phyloP scores from a whole-genome alignment of 2,113 vertebrate species.

The Ceyx melanurus region DNA sequence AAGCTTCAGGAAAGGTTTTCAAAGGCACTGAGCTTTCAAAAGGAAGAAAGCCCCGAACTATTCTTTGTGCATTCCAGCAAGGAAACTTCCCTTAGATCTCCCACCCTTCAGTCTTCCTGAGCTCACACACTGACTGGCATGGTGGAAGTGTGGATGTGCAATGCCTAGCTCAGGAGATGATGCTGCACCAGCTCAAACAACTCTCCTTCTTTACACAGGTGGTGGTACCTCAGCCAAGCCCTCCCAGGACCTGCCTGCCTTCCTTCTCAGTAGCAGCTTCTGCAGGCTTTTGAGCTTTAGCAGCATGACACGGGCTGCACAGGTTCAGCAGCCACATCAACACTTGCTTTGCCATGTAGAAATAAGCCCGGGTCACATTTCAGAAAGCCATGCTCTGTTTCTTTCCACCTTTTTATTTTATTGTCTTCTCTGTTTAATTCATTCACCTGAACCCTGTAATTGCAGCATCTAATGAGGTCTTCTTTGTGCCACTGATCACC shows the following conservation, averaged over 20 bases:
- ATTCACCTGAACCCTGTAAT: conserved; percentile 35
- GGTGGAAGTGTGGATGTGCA: conserved; percentile 75
- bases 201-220: conserved; percentile 77
- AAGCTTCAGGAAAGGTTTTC: conserved; percentile 34
- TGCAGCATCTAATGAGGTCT: conserved; percentile 67
- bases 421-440: conserved; percentile 17
- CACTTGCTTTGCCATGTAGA: conserved; percentile 68
- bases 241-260: background rate
- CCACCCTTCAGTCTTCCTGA: conserved; percentile 70
- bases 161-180: conserved; percentile 74
- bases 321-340: conserved; percentile 65
- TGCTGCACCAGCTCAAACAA: conserved; percentile 70
- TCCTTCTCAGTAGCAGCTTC: conserved; percentile 36
- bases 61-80: background rate
- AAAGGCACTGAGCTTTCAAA: background rate
- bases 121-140: conserved; percentile 74
- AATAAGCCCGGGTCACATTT: conserved; percentile 74
- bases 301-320: conserved; percentile 23
- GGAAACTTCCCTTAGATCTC: conserved; percentile 59
- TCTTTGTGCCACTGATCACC: conserved; percentile 67
- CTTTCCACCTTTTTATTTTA: background rate
- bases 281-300: conserved; percentile 40
- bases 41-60: background rate
- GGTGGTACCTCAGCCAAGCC: conserved; percentile 74
- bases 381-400: conserved; percentile 57